These are phyloP conservation scores for Aradus depressus DNA, from an alignment of 2,888 invertebrate species.

Conservation along the genomic window DNA sequence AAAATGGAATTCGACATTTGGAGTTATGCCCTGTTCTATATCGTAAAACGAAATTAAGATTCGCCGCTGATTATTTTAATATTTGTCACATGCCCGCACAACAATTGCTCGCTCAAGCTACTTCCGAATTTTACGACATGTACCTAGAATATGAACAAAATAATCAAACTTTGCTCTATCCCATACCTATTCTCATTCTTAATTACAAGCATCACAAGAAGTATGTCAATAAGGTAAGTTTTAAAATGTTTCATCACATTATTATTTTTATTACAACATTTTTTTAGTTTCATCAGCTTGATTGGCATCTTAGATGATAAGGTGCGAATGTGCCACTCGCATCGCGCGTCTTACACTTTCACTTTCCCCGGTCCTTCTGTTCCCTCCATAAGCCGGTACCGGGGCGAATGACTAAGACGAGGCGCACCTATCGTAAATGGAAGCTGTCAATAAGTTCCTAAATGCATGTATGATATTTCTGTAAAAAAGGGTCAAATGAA, in stretches of 20 bases:
- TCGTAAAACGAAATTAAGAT: slow-evolving; percentile 17
- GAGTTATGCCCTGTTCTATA: slow-evolving; percentile 34
- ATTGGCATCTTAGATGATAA: no score
- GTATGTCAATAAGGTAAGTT: slow-evolving; percentile 35
- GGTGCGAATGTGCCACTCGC: no score
- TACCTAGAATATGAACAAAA: slow-evolving; percentile 41
- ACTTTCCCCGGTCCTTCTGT: no score
- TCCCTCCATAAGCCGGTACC: no score
- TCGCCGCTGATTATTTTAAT: slow-evolving; percentile 16
- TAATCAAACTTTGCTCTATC: slow-evolving; percentile 40
- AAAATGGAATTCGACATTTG: slow-evolving; percentile 34
- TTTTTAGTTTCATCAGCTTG: slow-evolving; percentile 11
- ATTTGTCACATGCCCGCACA: slow-evolving; percentile 30
- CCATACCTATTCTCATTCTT: slow-evolving; percentile 45
- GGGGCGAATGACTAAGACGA: no score
- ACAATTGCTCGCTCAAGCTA: slow-evolving; percentile 35
- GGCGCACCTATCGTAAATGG: no score
- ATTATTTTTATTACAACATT: neutral
- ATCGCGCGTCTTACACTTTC: no score
- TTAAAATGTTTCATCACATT: slow-evolving; percentile 15
- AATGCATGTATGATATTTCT: no score
- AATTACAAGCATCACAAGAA: slow-evolving; percentile 40
- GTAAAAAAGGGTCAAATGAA: no score
- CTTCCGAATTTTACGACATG: slow-evolving; percentile 44
- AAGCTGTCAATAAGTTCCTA: no score